A percentile compares a stretch with the other conserved stretches of the same genome.
Conservation (phyloP, 1,140 invertebrate genomes). For the Eciton burchellii region DNA sequence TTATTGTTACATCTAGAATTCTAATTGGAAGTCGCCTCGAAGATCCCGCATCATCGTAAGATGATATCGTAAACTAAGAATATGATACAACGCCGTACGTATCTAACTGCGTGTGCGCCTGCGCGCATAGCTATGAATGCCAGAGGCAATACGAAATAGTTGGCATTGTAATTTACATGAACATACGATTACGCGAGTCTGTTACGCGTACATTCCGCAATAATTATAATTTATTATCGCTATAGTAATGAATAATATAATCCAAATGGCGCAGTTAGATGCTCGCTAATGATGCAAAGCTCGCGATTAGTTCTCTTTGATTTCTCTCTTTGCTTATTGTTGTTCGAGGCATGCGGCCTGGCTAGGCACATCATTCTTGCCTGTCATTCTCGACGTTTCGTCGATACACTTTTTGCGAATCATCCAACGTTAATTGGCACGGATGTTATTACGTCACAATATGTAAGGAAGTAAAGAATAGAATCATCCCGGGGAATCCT, state of each 20-base stretch:
- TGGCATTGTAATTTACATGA: neutral
- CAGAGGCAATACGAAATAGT: neutral
- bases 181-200: conserved; percentile 11
- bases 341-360: neutral
- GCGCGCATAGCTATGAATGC: neutral
- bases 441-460: neutral
- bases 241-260: neutral
- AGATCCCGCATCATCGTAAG: neutral
- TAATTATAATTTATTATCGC: neutral
- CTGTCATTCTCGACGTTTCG: neutral
- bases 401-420: neutral
- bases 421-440: neutral
- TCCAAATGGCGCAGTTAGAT: neutral
- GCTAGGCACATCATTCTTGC: neutral
- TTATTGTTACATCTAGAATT: neutral
- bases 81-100: neutral
- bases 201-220: neutral
- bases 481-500: neutral
- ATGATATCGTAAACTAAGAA: conserved; percentile 17
- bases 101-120: neutral
- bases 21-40: neutral
- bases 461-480: neutral
- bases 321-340: no score
- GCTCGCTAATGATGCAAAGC: neutral
- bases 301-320: neutral